Evolutionary conservation across 2,888 invertebrate species (phyloP), one percentile per base, ranked within the genome.

Genomic region (Drosophila anceps): DNA sequence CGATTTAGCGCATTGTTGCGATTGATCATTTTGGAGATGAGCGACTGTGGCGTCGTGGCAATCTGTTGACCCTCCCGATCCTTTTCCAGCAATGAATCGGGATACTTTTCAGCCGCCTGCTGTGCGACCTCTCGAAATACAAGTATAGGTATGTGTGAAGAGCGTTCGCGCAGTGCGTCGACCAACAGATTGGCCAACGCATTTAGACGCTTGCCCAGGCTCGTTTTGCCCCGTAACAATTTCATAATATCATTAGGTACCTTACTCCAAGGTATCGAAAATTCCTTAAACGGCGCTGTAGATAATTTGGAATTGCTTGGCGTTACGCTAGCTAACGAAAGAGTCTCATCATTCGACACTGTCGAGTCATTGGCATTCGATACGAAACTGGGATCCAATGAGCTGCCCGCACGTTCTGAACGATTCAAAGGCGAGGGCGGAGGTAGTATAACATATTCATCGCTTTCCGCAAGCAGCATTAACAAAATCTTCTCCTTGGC

Each of bases 191-290:
- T 90, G 13, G 76, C 90, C 50, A 86, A 48, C 24, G 90, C 70
- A 62, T 90, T 90, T 0, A 86, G 41, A 13, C 90, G 88, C 48
- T 86, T 86, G 27, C 86, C 86, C 41, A 86, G 31, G 13, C 73
- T 90, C 9, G 31, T 73, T 54, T 90, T 90, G 33, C 73, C 57
- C 20, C 88, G 79, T 12, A 86, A 62, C 35, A 76, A 61, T 44
- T 82, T 86, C 90, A 90, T 90, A 20, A 86, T 90, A 24, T 90
- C 85, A 10, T 74, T 77, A 4, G 86, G 91, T 80, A 86, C 82
- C 80, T 90, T 86, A 12, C 59, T 51, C 86, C 86, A 86, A 58
- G 86, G 86, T 77, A 86, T 90, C 50, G 69, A 65, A 29, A 90
- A 86, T 15, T 90, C 91, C 50, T 88, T 85, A 46, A 90, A 90